Evolutionary conservation across 2,113 vertebrate species (phyloP).

Genomic region (Istiophorus platypterus): DNA sequence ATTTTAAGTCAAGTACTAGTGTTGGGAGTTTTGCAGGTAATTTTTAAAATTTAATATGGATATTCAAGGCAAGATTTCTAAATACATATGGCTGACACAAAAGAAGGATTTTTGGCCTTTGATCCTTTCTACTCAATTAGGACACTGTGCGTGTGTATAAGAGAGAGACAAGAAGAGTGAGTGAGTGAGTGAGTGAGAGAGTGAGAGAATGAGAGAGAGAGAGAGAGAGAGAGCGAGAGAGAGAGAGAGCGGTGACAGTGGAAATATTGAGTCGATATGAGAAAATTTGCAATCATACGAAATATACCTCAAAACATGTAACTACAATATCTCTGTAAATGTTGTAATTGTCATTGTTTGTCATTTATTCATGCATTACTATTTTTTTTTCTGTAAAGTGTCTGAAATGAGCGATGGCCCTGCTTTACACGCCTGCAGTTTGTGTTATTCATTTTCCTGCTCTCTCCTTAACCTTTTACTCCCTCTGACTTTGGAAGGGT

Average conservation of each 20-base stretch:
- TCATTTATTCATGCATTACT: slow-evolving; percentile 65
- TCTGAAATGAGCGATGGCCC: slow-evolving; percentile 64
- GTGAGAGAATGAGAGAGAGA: too few species aligned
- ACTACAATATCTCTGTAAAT: slow-evolving; percentile 70
- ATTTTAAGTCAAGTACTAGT: neutral
- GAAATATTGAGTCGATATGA: neutral
- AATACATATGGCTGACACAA: neutral
- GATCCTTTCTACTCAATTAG: neutral
- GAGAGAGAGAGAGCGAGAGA: neutral
- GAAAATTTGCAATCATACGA: slow-evolving; percentile 41
- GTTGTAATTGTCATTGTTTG: slow-evolving; percentile 60
- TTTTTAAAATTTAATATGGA: neutral
- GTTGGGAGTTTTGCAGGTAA: neutral
- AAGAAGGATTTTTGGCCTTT: neutral
- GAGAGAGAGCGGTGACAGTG: neutral
- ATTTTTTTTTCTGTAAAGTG: slow-evolving; percentile 27
- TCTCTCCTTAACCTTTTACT: slow-evolving; percentile 27
- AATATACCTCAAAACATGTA: slow-evolving; percentile 40
- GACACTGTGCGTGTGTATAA: neutral
- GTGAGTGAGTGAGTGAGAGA: neutral
- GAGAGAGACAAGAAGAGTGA: too few species aligned
- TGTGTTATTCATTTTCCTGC: slow-evolving; percentile 40
- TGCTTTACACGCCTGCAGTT: slow-evolving; percentile 37
- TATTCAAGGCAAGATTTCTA: neutral
- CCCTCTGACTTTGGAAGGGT: slow-evolving; percentile 19